Conservation (phyloP, 2,113 vertebrate genomes). For the Micronycteris hirsuta region DNA sequence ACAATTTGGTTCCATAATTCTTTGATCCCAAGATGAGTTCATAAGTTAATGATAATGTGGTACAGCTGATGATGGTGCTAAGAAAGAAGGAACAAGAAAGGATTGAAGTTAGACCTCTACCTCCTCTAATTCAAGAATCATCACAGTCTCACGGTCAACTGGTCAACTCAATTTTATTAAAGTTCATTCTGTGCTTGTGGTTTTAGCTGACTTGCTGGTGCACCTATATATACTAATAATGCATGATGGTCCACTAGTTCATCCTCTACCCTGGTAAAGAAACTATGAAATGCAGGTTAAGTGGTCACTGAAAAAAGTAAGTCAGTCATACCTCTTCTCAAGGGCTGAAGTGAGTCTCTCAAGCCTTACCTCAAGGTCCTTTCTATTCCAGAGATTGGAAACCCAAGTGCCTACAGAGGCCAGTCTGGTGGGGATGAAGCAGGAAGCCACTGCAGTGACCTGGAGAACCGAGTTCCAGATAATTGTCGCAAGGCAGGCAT, state of each 20-base stretch:
- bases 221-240: neutral
- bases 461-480: constrained; percentile 61
- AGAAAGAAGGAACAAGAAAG: neutral
- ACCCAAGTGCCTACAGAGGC: constrained; percentile 58
- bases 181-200: neutral
- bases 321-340: neutral
- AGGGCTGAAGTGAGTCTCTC: neutral
- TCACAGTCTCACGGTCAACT: neutral
- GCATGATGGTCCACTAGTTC: neutral
- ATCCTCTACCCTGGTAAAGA: neutral
- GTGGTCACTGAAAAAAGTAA: neutral
- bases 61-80: neutral
- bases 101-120: neutral
- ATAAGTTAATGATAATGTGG: neutral
- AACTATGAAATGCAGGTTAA: neutral
- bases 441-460: constrained; percentile 27
- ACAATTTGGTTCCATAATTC: neutral
- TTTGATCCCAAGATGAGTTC: neutral
- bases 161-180: neutral
- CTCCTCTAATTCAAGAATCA: neutral
- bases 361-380: constrained; percentile 41
- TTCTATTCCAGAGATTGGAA: constrained; percentile 68
- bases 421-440: constrained; percentile 67
- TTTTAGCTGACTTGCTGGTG: neutral
- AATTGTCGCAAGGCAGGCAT: constrained; percentile 57